Percentiles rank a stretch among this genome's conserved stretches.
These are phyloP conservation scores for Eolophus roseicapilla DNA, from an alignment of 2,113 vertebrate species.

Conservation along the genomic window DNA sequence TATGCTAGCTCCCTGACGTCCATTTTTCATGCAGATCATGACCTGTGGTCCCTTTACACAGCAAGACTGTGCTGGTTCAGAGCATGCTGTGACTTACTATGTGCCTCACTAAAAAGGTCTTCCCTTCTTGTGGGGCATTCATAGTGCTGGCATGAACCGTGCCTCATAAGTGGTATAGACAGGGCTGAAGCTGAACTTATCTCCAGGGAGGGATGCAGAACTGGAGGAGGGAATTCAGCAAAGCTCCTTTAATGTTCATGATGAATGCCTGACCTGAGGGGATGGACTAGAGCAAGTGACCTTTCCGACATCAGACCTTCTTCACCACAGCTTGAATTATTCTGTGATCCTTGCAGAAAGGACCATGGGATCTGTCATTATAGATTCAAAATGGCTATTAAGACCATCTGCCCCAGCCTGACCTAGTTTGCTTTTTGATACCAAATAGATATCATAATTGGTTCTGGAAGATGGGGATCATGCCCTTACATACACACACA, in stretches of 20 bases:
- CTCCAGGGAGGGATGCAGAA: constrained; percentile 11
- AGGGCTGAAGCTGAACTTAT: constrained; percentile 9
- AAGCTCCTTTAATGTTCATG: constrained; percentile 33
- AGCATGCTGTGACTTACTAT: background rate
- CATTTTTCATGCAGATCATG: background rate
- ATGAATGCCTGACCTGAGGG: constrained; percentile 57
- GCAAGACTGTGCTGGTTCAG: background rate
- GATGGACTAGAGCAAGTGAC: constrained; percentile 14
- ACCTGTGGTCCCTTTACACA: background rate
- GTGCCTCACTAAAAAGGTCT: background rate
- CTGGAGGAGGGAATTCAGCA: background rate
- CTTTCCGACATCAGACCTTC: constrained; percentile 38
- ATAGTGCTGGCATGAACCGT: background rate
- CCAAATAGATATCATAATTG: background rate
- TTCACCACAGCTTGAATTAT: constrained; percentile 25
- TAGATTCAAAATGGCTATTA: background rate
- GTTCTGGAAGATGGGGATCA: background rate
- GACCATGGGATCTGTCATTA: background rate
- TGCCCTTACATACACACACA: background rate
- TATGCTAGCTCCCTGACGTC: background rate
- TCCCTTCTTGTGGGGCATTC: background rate
- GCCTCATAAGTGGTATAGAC: background rate
- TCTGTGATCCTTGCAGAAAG: constrained; percentile 24
- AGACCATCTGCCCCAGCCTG: background rate
- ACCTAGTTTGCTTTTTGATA: background rate